Base-by-base conservation (phyloP, 2,888 invertebrate genomes). In the Lingula anatina region DNA sequence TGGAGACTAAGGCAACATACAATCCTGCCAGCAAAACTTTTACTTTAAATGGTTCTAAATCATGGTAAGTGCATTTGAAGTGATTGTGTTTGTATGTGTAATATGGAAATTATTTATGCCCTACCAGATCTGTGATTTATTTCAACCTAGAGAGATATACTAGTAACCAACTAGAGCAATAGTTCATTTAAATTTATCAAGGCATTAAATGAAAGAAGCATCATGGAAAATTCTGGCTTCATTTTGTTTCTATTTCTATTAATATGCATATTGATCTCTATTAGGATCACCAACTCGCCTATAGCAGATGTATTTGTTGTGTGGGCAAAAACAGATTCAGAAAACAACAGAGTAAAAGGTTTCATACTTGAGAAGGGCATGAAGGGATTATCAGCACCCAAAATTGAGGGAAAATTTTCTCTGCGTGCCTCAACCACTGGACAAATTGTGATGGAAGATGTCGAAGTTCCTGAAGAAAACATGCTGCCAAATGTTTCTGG, bases 401-500 rank as follows among this genome's bases (percentile, higher is more conserved):
- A 86, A 80, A 95, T 97, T 72, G 84, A 92, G 74, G 99, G 77
- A 15, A 99, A 99, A 82, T 91, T 97, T 79, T 95, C 96, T 15
- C 80, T 99, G 60, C 83, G 99, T 66, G 90, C 95, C 18, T 96
- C 95, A 47, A 81, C 84, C 48, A 99, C 99, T 20, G 99, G 99
- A 48, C 95, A 95, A 89, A 89, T 99, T 75, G 82, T 91, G 60
- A 89, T 99, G 90, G 96, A 99, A 75, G 90, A 94, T 76, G 89
- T 95, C 47, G 82, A 84, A 67, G 86, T 99, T 53, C 94, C 97
- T n/a, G 90, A 90, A 79, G 88, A 86, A 66, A 93, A 95, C 80
- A 73, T 96, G 67, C 81, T 99, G 63, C 92, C 95, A 12, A 85
- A 88, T 67, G 88, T 84, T 46, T 80, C 83, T 62, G 95, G 95